A percentile compares a stretch with the other conserved stretches of the same genome.
These are phyloP conservation scores for Drosophila nannoptera DNA, from an alignment of 1,140 invertebrate species.

Conservation along the genomic window DNA sequence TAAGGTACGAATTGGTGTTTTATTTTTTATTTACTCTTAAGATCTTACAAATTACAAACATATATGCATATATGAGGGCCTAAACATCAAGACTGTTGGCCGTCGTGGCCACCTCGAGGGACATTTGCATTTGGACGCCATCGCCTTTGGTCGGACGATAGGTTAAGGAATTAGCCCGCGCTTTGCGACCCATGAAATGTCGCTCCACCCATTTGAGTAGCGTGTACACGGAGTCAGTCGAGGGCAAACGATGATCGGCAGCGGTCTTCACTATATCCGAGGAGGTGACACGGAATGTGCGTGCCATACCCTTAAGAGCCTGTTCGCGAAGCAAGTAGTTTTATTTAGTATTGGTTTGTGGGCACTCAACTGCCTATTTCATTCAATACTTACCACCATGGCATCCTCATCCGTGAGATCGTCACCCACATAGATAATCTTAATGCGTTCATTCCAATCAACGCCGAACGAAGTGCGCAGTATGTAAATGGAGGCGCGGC, in stretches of 20 bases:
- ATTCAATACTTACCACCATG: constrained; percentile 85
- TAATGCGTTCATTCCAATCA: constrained; percentile 93
- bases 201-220: constrained; percentile 94
- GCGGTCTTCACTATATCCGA: constrained; percentile 91
- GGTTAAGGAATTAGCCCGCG: constrained; percentile 82
- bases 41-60: constrained; percentile 55
- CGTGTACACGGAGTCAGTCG: constrained; percentile 91
- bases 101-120: constrained; percentile 80
- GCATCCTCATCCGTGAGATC: constrained; percentile 95
- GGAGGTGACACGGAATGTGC: constrained; percentile 91
- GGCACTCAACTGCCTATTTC: not conserved
- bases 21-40: constrained; percentile 62
- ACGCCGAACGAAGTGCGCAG: constrained; percentile 92
- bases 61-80: constrained; percentile 31
- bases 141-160: constrained; percentile 82
- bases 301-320: constrained; percentile 93
- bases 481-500: constrained; percentile 92
- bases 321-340: constrained; percentile 60
- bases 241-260: constrained; percentile 90
- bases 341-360: not conserved
- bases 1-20: constrained; percentile 30
- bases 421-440: constrained; percentile 94
- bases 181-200: constrained; percentile 88
- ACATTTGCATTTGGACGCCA: constrained; percentile 87
- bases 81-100: constrained; percentile 71